These are phyloP conservation scores for Lerista edwardsae DNA, from an alignment of 2,797 vertebrate genomes.

Conservation along the genomic window DNA sequence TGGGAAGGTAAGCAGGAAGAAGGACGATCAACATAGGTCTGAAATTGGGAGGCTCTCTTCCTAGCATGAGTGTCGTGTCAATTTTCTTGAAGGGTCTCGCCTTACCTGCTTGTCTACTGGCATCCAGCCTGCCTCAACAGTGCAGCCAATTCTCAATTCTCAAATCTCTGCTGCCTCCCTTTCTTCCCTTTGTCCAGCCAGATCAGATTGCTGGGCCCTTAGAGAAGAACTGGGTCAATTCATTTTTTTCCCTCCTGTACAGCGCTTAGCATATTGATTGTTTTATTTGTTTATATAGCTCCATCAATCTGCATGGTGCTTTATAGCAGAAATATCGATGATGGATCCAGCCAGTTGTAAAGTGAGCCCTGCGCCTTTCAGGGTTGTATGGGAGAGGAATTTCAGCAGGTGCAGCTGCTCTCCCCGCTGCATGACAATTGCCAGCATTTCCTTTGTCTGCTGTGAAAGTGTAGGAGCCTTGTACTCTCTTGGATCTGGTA, in stretches of 20 bases:
- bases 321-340: too few species aligned
- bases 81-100: too few species aligned
- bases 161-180: neutral
- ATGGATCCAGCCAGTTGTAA: too few species aligned
- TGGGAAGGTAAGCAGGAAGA: too few species aligned
- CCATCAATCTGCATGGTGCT: too few species aligned
- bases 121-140: neutral
- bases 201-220: neutral
- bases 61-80: too few species aligned
- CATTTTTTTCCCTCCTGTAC: neutral
- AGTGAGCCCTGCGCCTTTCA: neutral
- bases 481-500: neutral
- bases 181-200: neutral
- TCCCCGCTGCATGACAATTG: neutral
- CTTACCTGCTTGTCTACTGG: too few species aligned
- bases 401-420: neutral
- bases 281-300: too few species aligned
- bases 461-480: neutral
- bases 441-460: neutral
- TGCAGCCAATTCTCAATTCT: neutral
- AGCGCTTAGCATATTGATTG: neutral
- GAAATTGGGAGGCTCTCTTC: too few species aligned
- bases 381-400: too few species aligned
- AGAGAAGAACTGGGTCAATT: neutral
- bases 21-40: too few species aligned